A percentile compares a stretch with the other conserved stretches of the same genome.
Conservation (phyloP, 2,113 vertebrate genomes). For the Uria lomvia region DNA sequence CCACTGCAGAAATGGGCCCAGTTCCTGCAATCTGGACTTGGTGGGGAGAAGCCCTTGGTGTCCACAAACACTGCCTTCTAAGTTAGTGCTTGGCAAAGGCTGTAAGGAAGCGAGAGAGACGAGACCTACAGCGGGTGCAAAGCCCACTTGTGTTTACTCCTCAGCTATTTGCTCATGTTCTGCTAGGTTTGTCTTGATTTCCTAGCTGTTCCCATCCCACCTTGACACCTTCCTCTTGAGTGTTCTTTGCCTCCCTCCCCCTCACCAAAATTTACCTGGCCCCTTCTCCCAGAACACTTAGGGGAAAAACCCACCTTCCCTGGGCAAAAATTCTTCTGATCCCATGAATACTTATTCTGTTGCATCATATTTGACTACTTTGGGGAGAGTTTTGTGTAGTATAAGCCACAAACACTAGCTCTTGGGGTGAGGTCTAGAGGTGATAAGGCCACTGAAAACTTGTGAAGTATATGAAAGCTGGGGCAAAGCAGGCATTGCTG, state of each 20-base stretch:
- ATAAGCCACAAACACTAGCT: background rate
- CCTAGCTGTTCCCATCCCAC: background rate
- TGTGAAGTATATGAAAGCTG: background rate
- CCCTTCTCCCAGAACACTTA: background rate
- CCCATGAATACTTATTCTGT: background rate
- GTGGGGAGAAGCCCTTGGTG: background rate
- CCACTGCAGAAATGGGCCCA: background rate
- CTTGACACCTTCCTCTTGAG: background rate
- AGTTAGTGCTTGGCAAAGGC: background rate
- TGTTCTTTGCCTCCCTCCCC: fast-evolving
- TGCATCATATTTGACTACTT: background rate
- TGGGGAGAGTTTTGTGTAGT: background rate
- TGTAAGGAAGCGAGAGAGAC: fast-evolving
- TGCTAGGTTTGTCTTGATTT: background rate
- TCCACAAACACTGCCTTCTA: background rate
- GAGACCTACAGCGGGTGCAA: background rate
- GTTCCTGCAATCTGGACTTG: background rate
- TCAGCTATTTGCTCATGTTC: background rate
- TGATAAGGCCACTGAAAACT: background rate
- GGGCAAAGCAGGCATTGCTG: background rate
- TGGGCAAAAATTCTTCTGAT: background rate
- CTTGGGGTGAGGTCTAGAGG: background rate
- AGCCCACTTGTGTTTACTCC: background rate
- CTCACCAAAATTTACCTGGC: background rate
- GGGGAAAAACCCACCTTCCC: background rate